phyloP scores from a whole-genome alignment of 1,140 invertebrate genomes.

The Lucilia cuprina region DNA sequence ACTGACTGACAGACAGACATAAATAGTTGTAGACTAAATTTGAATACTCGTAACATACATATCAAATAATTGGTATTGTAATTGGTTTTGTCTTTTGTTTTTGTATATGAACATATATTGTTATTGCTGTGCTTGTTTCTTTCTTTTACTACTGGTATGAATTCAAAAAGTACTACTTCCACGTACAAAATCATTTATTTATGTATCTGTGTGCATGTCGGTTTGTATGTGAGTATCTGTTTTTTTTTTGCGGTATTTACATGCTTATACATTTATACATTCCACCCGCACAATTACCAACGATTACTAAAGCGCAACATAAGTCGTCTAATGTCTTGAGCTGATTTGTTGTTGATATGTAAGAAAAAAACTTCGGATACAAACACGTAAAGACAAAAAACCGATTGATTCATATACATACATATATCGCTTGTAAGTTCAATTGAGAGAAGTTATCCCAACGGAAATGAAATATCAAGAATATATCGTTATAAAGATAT shows the following conservation, averaged over 20 bases:
- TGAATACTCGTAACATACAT: not conserved
- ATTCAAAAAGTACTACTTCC: no score
- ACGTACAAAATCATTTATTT: no score
- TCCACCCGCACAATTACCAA: slow-evolving; percentile 13
- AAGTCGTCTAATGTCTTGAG: slow-evolving; percentile 12
- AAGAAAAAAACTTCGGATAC: not conserved
- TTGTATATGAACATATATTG: not conserved
- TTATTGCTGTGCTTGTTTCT: no score
- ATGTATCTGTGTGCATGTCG: no score
- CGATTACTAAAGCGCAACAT: not conserved
- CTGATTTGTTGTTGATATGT: not conserved
- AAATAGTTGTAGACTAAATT: not conserved
- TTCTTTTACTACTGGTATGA: not conserved
- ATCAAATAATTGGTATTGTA: not conserved
- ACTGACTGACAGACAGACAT: not conserved
- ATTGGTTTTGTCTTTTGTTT: not conserved
- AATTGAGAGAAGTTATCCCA: no score
- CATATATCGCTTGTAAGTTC: not conserved
- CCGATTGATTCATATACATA: not conserved
- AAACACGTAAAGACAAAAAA: not conserved
- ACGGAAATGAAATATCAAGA: no score
- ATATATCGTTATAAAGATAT: no score
- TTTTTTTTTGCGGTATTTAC: not conserved
- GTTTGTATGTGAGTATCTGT: not conserved
- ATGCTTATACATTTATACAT: not conserved